Evolutionary conservation across 2,888 invertebrate genomes (phyloP), one percentile per base, ranked within the genome.

Genomic region (Drosophila infuscata): DNA sequence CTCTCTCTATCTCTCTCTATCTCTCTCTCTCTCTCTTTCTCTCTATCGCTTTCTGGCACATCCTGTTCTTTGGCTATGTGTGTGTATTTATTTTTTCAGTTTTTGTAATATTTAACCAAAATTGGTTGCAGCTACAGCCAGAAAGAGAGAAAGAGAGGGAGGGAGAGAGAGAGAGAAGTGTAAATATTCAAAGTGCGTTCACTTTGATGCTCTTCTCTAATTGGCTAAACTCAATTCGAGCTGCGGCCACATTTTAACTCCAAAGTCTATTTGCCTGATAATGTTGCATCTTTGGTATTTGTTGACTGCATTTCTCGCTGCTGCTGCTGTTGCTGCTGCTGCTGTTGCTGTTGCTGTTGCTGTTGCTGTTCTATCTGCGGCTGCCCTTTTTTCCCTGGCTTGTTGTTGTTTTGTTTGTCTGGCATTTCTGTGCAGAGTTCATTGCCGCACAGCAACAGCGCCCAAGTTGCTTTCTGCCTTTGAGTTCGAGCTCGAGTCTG

Each of bases 381-480:
- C 51, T 51, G 29, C 17, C 8, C n/a, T 15, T n/a, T 41, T 36
- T 71, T 70, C 53, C 33, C 17, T 3, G 17, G 17, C 38, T 38
- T 20, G 3, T 20, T 46, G 25, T 46, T 46, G 25, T 46, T 46
- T 60, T 87, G 59, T 81, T 84, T 82, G 89, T 73, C 85, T 84
- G 89, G 74, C 73, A 69, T 72, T 89, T 74, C 29, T 46, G 62
- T 82, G 89, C 84, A 74, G 85, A 90, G 87, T 87, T 87, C 87
- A 90, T 87, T 87, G 90, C 87, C 90, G 88, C 15, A 64, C 41
- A 30, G 51, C 36, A 48, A 51, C 30, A 43, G 64, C 51, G 63
- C 61, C 41, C 30, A 43, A 49, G 64, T 51, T 63, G 41, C 59
- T 25, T 59, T 61, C 41, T 49, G 29, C 25, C 29, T 41, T 48